Base-by-base conservation (phyloP, 2,888 invertebrate species). In the Andrena haemorrhoa region DNA sequence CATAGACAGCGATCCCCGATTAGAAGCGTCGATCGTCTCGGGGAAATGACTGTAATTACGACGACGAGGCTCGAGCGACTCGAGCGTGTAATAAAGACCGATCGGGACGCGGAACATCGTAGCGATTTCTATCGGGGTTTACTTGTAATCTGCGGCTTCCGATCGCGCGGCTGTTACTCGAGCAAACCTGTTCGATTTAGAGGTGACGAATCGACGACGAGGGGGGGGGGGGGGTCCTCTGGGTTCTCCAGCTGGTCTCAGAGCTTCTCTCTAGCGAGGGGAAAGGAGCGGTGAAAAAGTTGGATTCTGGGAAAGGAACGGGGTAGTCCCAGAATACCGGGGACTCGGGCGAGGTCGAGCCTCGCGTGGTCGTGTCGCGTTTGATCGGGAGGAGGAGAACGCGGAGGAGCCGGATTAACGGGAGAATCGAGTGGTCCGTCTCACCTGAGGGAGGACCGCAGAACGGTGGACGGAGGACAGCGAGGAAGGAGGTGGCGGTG, bases 391-490 rank as follows among this genome's bases (percentile, higher is more conserved):
- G 77, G 64, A 58, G 79, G 35, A 41, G 41, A 16, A 41, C 41
- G 58, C 49, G 66, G 61, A 71, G 63, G 51, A 71, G 73, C 72
- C 74, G 86, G 84, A 86, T 88, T 88, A 85, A 87, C 87, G 87
- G 84, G 80, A 87, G 87, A 86, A 80, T 81, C 83, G 74, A 78
- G 83, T 75, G 73, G 71, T 70, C 71, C 69, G 78, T 49, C 79
- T 80, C 66, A 75, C 75, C 84, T 89, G 76, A 64, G 81, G 75
- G 80, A 88, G 89, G 89, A 86, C 84, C 83, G 60, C 84, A 84
- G 89, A 75, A 81, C 65, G 60, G 86, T 84, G 86, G 77, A 81
- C 65, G 60, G 86, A 86, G 86, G 78, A 76, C 79, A 79, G 76
- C 71, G 65, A 75, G 58, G 73, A 26, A 33, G 47, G 49, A 16